Conservation (phyloP, 2,888 invertebrate species). For the Autographa pulchrina region DNA sequence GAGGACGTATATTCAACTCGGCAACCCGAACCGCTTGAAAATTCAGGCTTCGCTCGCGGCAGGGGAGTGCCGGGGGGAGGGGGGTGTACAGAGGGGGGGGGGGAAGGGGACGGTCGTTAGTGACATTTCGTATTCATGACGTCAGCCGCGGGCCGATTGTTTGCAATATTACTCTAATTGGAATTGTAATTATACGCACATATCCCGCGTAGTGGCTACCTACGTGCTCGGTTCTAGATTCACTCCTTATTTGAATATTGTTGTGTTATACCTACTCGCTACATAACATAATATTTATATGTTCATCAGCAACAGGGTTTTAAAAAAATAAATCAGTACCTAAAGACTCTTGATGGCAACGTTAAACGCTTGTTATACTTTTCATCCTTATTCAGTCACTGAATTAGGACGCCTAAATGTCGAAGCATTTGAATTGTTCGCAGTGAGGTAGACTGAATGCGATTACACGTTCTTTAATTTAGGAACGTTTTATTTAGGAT, state of each 20-base stretch:
- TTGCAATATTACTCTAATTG: constrained; percentile 90
- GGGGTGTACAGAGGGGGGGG: constrained; percentile 38
- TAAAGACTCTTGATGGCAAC: no score
- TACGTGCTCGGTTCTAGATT: constrained; percentile 71
- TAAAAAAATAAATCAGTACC: background rate
- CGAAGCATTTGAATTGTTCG: no score
- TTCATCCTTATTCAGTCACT: no score
- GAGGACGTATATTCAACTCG: constrained; percentile 66
- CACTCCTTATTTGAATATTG: constrained; percentile 46
- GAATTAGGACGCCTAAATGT: no score
- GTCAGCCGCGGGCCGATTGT: constrained; percentile 87
- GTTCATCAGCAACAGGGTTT: background rate
- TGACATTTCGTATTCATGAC: constrained; percentile 89
- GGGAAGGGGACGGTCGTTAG: constrained; percentile 82
- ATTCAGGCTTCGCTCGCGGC: constrained; percentile 80
- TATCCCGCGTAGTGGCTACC: constrained; percentile 72
- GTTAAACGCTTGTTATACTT: no score
- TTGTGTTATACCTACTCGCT: constrained; percentile 11
- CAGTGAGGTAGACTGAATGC: no score
- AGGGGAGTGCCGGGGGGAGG: constrained; percentile 50
- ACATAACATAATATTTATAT: background rate
- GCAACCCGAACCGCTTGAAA: constrained; percentile 81
- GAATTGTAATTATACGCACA: constrained; percentile 87
- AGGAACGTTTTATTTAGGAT: no score
- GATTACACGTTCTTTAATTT: no score